Conservation (phyloP, 2,797 vertebrate species). For the Sphaeramia orbicularis region DNA sequence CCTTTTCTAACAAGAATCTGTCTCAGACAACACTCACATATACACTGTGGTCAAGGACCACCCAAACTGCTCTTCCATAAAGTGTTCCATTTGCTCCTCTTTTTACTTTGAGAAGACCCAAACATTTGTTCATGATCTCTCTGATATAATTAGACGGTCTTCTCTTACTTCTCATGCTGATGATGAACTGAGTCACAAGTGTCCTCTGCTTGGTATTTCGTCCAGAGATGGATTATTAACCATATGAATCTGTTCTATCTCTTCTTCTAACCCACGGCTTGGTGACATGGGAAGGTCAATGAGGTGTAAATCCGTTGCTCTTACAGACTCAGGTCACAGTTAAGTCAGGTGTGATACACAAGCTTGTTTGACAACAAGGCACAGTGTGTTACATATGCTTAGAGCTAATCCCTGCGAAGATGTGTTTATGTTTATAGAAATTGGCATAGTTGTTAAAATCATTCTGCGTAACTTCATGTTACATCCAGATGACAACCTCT, state of each 20-base stretch:
- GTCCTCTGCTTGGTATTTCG: slow-evolving; percentile 60
- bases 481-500: neutral
- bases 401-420: slow-evolving; percentile 6
- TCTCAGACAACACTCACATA: slow-evolving; percentile 32
- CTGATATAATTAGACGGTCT: slow-evolving; percentile 7
- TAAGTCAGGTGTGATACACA: slow-evolving; percentile 61
- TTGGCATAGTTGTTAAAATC: neutral
- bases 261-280: slow-evolving; percentile 56
- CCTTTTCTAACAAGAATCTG: slow-evolving; percentile 36
- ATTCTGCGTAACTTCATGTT: neutral
- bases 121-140: neutral
- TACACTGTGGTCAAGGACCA: slow-evolving; percentile 8
- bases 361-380: slow-evolving; percentile 29
- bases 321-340: slow-evolving; percentile 49
- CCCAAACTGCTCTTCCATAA: neutral
- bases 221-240: slow-evolving; percentile 72
- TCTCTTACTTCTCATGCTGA: slow-evolving; percentile 12
- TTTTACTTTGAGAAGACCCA: neutral
- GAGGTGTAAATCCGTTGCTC: slow-evolving; percentile 75
- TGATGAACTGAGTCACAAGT: slow-evolving; percentile 38
- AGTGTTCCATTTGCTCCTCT: neutral
- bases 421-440: slow-evolving; percentile 6
- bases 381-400: slow-evolving; percentile 2
- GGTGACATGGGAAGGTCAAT: slow-evolving; percentile 68
- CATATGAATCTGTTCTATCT: slow-evolving; percentile 58